These are phyloP conservation scores for Conus canariensis DNA, from an alignment of 2,888 invertebrate genomes.

Conservation along the genomic window DNA sequence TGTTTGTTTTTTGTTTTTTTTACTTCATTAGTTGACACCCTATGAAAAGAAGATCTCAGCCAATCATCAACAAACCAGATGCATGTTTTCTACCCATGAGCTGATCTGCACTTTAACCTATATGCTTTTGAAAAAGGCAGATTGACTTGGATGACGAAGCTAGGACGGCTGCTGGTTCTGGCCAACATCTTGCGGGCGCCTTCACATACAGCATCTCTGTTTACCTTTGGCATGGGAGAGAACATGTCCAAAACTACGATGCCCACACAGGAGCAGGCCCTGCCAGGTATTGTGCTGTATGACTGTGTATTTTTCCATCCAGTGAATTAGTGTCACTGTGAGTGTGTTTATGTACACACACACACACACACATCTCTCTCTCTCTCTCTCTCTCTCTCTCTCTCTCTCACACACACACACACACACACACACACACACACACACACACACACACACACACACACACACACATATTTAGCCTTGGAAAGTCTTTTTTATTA, in stretches of 20 bases:
- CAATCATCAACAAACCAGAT: too few relatives aligned
- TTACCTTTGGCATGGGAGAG: constrained; percentile 59
- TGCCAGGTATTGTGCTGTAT: constrained; percentile 59
- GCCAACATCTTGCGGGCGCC: constrained; percentile 50
- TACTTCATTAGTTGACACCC: too few relatives aligned
- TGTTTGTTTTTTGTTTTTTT: too few relatives aligned
- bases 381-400: too few relatives aligned
- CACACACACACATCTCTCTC: too few relatives aligned
- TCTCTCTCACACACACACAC: too few relatives aligned
- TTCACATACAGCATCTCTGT: constrained; percentile 55
- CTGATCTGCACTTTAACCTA: background rate
- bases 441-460: background rate
- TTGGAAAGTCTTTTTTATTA: too few relatives aligned
- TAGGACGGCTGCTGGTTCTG: constrained; percentile 50
- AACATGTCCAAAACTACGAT: constrained; percentile 62
- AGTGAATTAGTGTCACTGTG: background rate
- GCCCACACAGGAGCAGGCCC: constrained; percentile 63
- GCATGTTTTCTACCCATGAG: too few relatives aligned
- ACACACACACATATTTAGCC: background rate
- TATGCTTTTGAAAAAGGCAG: background rate
- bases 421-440: too few relatives aligned
- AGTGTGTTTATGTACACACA: background rate
- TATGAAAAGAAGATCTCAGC: too few relatives aligned
- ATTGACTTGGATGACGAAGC: constrained; percentile 25
- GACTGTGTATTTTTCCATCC: background rate